Conservation (phyloP, 2,797 vertebrate species). For the Sciurus carolinensis region DNA sequence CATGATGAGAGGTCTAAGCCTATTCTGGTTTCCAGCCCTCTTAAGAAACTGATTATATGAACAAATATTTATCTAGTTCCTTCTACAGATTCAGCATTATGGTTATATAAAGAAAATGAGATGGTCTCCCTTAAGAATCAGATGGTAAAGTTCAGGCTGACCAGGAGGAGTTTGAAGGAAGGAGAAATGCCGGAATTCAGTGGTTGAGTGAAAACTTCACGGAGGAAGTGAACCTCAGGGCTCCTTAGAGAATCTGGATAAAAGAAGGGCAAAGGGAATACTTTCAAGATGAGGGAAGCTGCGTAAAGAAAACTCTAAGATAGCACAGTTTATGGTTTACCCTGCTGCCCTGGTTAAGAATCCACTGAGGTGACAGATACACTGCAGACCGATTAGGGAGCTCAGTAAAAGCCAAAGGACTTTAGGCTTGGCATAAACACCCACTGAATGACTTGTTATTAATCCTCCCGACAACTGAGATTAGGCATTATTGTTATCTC, state of each 20-base stretch:
- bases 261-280: background rate
- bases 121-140: background rate
- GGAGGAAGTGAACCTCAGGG: background rate
- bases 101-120: background rate
- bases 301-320: background rate
- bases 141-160: background rate
- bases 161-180: background rate
- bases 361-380: background rate
- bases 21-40: constrained; percentile 14
- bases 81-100: background rate
- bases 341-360: background rate
- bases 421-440: background rate
- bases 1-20: background rate
- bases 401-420: background rate
- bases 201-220: background rate
- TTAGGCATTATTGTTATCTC: background rate
- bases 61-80: background rate
- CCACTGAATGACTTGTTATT: background rate
- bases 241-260: background rate
- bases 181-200: background rate
- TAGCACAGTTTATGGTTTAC: background rate
- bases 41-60: background rate
- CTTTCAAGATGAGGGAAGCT: background rate
- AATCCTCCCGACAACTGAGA: background rate
- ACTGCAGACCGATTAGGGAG: background rate